Percentiles rank a stretch among this genome's conserved stretches.
Conservation (phyloP, 2,888 invertebrate species). For the Slavum lentiscoides region DNA sequence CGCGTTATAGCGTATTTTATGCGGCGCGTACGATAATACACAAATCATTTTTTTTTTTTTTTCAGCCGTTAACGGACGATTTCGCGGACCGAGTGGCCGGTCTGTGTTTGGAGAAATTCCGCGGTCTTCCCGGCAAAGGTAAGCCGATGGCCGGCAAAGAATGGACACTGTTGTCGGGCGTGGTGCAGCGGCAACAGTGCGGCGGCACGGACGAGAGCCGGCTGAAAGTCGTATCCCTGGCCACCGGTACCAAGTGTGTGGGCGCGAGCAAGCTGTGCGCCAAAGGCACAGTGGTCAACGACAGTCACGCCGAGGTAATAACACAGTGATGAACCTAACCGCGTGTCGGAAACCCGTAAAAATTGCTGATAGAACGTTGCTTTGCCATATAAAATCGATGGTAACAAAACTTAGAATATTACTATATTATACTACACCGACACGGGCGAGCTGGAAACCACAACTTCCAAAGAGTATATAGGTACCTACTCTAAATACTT, state of each 20-base stretch:
- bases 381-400: too few species aligned
- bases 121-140: constrained; percentile 73
- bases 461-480: too few species aligned
- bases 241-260: constrained; percentile 90
- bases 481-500: too few species aligned
- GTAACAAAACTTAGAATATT: too few species aligned
- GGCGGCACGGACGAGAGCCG: constrained; percentile 56
- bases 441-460: too few species aligned
- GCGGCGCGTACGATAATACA: too few species aligned
- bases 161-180: constrained; percentile 82
- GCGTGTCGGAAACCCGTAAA: too few species aligned
- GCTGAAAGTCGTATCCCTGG: constrained; percentile 74
- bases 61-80: not conserved
- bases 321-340: too few species aligned
- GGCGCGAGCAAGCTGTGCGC: constrained; percentile 69
- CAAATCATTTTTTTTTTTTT: too few species aligned
- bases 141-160: constrained; percentile 72
- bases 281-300: constrained; percentile 76
- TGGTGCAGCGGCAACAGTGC: constrained; percentile 62
- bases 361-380: too few species aligned
- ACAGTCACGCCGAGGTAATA: constrained; percentile 83
- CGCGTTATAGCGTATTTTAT: too few species aligned
- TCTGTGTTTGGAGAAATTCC: constrained; percentile 67
- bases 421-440: too few species aligned
- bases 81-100: constrained; percentile 65